phyloP scores from a whole-genome alignment of 2,797 vertebrate species.

The Alcedo atthis region DNA sequence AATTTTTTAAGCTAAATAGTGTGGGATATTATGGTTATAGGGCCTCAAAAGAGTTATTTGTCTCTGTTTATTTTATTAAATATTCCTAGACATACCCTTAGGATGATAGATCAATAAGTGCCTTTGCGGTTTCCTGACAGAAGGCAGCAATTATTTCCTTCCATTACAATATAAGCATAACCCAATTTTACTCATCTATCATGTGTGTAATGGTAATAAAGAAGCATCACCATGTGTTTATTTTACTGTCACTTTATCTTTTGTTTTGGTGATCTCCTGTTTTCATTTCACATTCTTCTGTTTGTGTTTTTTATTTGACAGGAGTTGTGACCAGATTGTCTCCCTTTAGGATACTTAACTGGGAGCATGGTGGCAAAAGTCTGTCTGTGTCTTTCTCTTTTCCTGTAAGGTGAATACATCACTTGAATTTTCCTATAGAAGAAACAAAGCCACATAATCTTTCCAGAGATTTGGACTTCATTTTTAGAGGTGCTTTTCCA shows the following conservation, averaged over 20 bases:
- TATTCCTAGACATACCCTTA: slow-evolving; percentile 72
- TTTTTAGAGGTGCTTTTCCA: background rate
- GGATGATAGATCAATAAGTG: slow-evolving; percentile 80
- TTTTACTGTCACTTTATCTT: slow-evolving; percentile 69
- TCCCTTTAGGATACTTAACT: background rate
- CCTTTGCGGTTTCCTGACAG: slow-evolving; percentile 81
- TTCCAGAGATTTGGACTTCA: background rate
- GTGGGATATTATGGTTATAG: slow-evolving; percentile 61
- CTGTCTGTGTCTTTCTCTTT: slow-evolving; percentile 55
- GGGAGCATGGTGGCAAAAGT: slow-evolving; percentile 29
- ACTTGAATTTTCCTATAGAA: background rate
- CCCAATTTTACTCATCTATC: slow-evolving; percentile 79
- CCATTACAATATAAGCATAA: slow-evolving; percentile 80
- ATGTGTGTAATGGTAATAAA: slow-evolving; percentile 73
- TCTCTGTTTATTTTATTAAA: slow-evolving; percentile 83
- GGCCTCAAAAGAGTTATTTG: slow-evolving; percentile 72
- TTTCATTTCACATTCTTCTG: slow-evolving; percentile 58
- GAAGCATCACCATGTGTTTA: slow-evolving; percentile 67
- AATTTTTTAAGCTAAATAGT: slow-evolving; percentile 59
- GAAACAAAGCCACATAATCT: background rate
- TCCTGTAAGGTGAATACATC: background rate
- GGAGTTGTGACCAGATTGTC: slow-evolving; percentile 35
- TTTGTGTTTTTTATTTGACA: slow-evolving; percentile 32
- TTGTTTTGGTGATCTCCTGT: slow-evolving; percentile 55
- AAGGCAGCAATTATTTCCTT: slow-evolving; percentile 82